Base-by-base conservation (phyloP, 2,113 vertebrate species). In the pig (Sus scrofa) region DNA sequence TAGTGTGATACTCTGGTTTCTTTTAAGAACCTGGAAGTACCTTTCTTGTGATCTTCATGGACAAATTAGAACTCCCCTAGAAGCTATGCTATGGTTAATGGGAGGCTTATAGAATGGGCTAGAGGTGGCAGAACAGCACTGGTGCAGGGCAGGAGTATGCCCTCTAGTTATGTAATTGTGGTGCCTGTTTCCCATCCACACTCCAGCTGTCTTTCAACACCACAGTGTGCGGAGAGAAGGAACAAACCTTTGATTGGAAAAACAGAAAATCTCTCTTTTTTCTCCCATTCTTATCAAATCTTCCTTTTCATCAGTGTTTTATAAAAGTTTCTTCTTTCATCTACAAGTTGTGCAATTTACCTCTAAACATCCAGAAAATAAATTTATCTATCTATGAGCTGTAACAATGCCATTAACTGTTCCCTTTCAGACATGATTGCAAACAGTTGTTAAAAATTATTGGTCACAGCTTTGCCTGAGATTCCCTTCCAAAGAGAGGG, bases 311-410 rank as follows among this genome's bases (percentile, higher is more conserved):
- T 87, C n/a, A 68, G 13, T 93, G 3, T 88, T 97, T 86, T 74
- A 16, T 91, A 79, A 58, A 58, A 58, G 24, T 95, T 87, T 19
- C 32, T 96, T 65, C 62, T 94, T 89, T 92, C 26, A 79, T 94
- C 65, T 93, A 44, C 26, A 91, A 81, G 78, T 92, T 95, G 34
- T 89, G 22, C 27, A 63, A 2, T 79, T 93, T 93, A 56, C 52
- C 15, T 81, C 34, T 63, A 52, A 34, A 30, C 74, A 77, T 73
- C 83, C 70, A 93, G 71, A 73, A 30, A 67, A 70, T 83, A 83
- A 83, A 44, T 89, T 67, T 79, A 67, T 22, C 30, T 79, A 67
- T 22, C 30, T 89, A 79, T 87, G 67, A 82, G 19, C n/a, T 94
- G 32, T 50, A 79, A 78, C 52, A 91, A 68, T 85, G 24, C 65